These are phyloP conservation scores for Crotalus helleri DNA, from an alignment of 2,113 vertebrate species.

Conservation along the genomic window DNA sequence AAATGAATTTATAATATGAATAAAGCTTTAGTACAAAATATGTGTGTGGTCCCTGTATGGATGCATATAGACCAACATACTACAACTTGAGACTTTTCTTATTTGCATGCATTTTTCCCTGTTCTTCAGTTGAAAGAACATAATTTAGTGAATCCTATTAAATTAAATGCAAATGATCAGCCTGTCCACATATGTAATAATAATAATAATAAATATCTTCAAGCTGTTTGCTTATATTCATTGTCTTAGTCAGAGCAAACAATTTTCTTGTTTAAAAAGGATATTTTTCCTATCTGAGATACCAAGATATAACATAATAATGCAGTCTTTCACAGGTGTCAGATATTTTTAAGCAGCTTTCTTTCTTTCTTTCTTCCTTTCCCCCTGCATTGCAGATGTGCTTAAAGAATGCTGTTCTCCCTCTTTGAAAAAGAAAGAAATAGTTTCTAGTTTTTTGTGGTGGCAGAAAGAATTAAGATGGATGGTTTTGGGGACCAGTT, in stretches of 20 bases:
- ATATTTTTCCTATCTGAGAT: constrained; percentile 57
- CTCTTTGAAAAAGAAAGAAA: constrained; percentile 36
- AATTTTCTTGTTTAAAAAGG: constrained; percentile 43
- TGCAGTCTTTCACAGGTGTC: constrained; percentile 49
- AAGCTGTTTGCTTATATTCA: neutral
- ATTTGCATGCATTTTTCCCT: neutral
- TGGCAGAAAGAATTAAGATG: constrained; percentile 56
- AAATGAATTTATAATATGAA: neutral
- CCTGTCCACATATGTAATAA: constrained; percentile 25
- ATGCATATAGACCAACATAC: neutral
- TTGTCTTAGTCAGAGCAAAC: constrained; percentile 49
- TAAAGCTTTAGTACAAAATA: neutral
- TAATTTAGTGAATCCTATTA: neutral
- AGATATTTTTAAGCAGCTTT: constrained; percentile 52
- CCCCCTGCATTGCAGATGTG: constrained; percentile 41
- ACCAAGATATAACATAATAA: constrained; percentile 57
- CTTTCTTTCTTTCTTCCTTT: too few relatives aligned
- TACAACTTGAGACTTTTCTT: neutral
- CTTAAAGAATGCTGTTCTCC: constrained; percentile 52
- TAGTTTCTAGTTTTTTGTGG: constrained; percentile 40
- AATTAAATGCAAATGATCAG: constrained; percentile 1
- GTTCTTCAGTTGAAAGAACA: neutral
- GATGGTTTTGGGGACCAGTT: constrained; percentile 46
- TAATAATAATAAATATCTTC: neutral
- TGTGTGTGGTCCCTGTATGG: neutral